Percentiles rank a stretch among this genome's conserved stretches.
These are phyloP conservation scores for Cryptoleucopteryx plumbea DNA, from an alignment of 2,113 vertebrate genomes.

Conservation along the genomic window DNA sequence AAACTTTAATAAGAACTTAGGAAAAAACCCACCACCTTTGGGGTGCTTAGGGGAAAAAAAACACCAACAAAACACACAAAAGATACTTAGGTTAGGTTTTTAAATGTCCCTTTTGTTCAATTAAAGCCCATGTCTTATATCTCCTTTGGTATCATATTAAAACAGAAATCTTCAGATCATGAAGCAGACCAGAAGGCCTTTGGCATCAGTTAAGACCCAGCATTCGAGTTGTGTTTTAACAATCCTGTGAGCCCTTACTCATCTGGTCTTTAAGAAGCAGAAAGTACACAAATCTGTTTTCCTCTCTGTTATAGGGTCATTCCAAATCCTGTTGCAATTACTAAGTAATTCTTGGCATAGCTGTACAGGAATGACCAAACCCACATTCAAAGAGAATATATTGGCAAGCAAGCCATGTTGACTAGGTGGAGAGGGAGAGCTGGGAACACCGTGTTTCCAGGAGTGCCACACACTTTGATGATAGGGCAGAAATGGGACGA, in stretches of 20 bases:
- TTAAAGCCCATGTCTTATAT: neutral
- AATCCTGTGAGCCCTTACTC: neutral
- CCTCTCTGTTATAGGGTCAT: neutral
- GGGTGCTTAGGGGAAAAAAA: neutral
- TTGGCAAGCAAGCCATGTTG: neutral
- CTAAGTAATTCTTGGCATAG: conserved; percentile 1
- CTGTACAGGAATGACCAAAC: neutral
- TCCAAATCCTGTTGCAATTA: neutral
- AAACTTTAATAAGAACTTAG: neutral
- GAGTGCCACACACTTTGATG: neutral
- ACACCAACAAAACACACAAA: neutral
- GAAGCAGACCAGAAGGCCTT: neutral
- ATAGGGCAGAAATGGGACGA: neutral
- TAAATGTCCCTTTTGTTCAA: neutral
- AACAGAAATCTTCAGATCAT: neutral
- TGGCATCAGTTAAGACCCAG: neutral
- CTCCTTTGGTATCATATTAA: neutral
- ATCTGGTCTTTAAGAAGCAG: neutral
- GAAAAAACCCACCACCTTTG: neutral
- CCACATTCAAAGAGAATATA: neutral
- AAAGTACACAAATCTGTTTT: neutral
- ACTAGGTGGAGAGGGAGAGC: neutral
- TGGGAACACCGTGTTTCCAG: neutral
- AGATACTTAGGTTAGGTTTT: neutral
- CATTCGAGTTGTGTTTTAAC: rapidly evolving